Percentiles rank a stretch among this genome's conserved stretches.
Conservation (phyloP, 1,140 invertebrate species). For the Ylistrum balloti region DNA sequence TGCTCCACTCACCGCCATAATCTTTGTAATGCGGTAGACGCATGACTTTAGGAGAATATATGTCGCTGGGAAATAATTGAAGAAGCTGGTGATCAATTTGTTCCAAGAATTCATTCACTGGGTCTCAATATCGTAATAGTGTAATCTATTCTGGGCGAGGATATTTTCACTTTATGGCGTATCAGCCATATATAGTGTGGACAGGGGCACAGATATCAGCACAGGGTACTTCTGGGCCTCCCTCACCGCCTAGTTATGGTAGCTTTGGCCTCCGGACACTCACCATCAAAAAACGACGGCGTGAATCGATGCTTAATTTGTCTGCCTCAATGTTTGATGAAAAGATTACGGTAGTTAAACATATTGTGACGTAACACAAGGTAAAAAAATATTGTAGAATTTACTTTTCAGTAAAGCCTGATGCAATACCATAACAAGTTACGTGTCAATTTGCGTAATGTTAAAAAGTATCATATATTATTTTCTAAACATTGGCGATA, state of each 20-base stretch:
- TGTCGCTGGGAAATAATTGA: neutral
- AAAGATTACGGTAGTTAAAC: no score
- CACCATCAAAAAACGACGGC: neutral
- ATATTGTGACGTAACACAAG: no score
- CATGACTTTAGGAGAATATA: neutral
- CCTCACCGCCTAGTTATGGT: neutral
- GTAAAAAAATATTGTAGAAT: no score
- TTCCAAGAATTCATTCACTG: neutral
- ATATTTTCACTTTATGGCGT: neutral
- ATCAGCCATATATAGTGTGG: neutral
- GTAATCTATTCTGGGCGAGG: neutral
- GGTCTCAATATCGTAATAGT: neutral
- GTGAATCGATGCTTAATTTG: neutral
- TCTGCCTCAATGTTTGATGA: neutral
- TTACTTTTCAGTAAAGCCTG: no score
- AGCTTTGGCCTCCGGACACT: neutral
- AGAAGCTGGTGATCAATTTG: neutral
- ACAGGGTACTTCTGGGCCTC: neutral
- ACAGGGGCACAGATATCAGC: neutral
- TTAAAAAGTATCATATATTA: no score
- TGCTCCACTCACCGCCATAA: neutral
- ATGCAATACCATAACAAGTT: no score
- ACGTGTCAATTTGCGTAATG: no score
- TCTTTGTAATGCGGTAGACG: neutral
- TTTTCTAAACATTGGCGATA: no score